These are phyloP conservation scores for Acinonyx jubatus DNA, from an alignment of 2,113 vertebrate genomes.

Conservation along the genomic window DNA sequence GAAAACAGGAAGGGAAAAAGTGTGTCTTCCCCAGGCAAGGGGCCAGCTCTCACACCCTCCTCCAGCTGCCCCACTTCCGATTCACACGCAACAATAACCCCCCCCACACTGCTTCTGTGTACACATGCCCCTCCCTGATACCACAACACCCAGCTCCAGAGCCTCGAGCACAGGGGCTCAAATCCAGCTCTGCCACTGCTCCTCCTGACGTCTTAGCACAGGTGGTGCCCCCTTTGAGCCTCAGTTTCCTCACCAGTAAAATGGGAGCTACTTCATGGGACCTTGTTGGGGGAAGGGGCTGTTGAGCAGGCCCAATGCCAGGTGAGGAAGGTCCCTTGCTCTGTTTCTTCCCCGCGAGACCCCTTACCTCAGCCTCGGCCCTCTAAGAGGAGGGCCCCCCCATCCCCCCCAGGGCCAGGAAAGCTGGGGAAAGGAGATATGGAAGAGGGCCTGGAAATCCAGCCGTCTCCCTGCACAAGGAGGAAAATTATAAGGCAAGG, in stretches of 20 bases:
- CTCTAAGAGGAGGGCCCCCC: background rate
- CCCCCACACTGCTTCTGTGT: background rate
- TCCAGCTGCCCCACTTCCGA: background rate
- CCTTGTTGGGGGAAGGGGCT: background rate
- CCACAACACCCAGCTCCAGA: background rate
- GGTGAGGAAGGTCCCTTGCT: background rate
- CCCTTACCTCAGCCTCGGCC: background rate
- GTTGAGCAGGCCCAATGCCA: background rate
- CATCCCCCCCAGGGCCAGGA: background rate
- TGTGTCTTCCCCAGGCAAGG: constrained; percentile 2
- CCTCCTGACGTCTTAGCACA: background rate
- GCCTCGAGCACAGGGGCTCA: background rate
- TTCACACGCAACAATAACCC: background rate
- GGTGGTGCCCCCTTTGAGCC: background rate
- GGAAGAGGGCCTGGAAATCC: background rate
- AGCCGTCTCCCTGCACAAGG: background rate
- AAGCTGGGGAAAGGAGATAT: background rate
- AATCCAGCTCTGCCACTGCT: background rate
- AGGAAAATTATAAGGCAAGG: constrained; percentile 63
- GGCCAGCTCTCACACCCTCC: constrained; percentile 48
- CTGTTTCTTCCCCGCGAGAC: background rate
- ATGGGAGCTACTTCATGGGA: background rate
- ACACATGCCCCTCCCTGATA: background rate
- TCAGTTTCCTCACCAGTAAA: background rate
- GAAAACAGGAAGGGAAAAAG: constrained; percentile 49